A percentile compares a stretch with the other conserved stretches of the same genome.
These are phyloP conservation scores for Andrena minutula DNA, from an alignment of 2,888 invertebrate species.

Conservation along the genomic window DNA sequence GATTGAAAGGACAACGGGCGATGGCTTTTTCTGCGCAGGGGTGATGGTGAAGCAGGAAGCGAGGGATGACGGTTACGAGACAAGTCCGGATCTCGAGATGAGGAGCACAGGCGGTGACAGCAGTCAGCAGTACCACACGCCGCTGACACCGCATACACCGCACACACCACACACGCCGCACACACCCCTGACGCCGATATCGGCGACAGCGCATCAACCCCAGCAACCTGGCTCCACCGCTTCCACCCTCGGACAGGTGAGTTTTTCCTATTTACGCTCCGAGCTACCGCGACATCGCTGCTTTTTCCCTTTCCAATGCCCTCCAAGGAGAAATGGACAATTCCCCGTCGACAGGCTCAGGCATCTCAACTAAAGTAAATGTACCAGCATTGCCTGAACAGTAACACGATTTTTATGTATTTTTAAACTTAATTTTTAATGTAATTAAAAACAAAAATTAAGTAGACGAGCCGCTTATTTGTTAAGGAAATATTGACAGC, in stretches of 20 bases:
- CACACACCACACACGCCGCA: slow-evolving; percentile 84
- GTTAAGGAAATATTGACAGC: too few species aligned
- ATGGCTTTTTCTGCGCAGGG: slow-evolving; percentile 73
- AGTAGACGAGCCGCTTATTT: too few species aligned
- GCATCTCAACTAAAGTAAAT: too few species aligned
- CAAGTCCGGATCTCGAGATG: slow-evolving; percentile 89
- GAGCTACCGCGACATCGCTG: background rate
- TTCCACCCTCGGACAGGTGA: slow-evolving; percentile 83
- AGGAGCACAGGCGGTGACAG: slow-evolving; percentile 84
- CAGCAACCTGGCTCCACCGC: slow-evolving; percentile 83
- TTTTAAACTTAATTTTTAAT: too few species aligned
- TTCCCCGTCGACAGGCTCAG: too few species aligned
- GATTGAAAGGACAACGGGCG: slow-evolving; percentile 48
- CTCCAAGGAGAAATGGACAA: too few species aligned
- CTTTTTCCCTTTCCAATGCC: background rate
- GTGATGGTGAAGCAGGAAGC: slow-evolving; percentile 88
- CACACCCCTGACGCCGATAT: slow-evolving; percentile 84
- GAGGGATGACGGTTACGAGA: slow-evolving; percentile 96
- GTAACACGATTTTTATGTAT: too few species aligned
- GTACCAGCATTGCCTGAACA: too few species aligned
- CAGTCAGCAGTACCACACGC: slow-evolving; percentile 84
- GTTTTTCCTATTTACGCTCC: slow-evolving; percentile 53
- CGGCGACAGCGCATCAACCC: slow-evolving; percentile 84
- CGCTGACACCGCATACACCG: slow-evolving; percentile 84
- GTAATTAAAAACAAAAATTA: too few species aligned